Evolutionary conservation across 2,888 invertebrate genomes (phyloP), one percentile per base, ranked within the genome.

Genomic region (Hesperia comma): DNA sequence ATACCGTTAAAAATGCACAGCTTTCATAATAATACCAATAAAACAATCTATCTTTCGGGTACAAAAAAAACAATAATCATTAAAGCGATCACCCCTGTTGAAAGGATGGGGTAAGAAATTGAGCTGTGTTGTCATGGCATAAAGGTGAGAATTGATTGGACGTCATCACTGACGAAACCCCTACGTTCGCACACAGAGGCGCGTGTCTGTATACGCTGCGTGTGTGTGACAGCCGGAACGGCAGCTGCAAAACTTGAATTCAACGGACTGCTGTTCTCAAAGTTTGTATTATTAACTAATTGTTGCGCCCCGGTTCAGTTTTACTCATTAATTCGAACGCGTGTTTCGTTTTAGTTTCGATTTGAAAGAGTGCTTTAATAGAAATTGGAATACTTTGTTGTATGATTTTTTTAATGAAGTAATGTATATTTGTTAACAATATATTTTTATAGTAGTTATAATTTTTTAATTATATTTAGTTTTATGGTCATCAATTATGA

Each of bases 231-330:
- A 81, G 79, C 81, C 83, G 78, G 83, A 80, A 80, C 83, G 87
- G 85, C 92, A 92, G 92, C 92, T 92, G 92, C 92, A 85, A 78
- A 88, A 88, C 86, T 88, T 82, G 88, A 85, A 88, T 86, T 79
- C 82, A 75, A 75, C 72, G 61, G 83, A 70, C 83, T 78, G 78
- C 68, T 89, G 78, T 74, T 82, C 86, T 84, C 90, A 92, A 92
- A 90, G 82, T 88, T 86, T 49, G 86, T 79, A 79, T 78, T 79
- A 80, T 78, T 79, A 77, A 76, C 77, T 73, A 74, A n/a, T 63
- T 43, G 33, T 15, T 58, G 67, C 69, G 70, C 70, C 67, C 68
- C 71, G 66, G 69, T 56, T 70, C 69, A 69, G 64, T 70, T 72
- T 67, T 63, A 53, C 51, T 66, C 54, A 61, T 66, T 66, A 66